Conservation (phyloP, 2,797 vertebrate species). For the Limosa lapponica region DNA sequence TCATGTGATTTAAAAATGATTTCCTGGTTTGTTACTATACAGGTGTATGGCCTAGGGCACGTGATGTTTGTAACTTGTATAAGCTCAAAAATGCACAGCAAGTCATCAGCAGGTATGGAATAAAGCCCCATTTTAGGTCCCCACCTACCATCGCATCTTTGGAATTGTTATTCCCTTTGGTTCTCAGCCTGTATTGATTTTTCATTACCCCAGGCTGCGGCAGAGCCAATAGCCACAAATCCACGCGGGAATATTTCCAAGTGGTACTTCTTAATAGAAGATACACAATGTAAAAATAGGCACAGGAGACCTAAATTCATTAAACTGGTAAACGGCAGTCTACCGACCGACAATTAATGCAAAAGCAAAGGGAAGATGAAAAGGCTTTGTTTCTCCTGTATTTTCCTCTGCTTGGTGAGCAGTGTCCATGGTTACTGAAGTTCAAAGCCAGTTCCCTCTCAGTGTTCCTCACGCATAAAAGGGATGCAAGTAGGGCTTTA, state of each 20-base stretch:
- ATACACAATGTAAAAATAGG: rapidly evolving
- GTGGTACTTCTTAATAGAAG: neutral
- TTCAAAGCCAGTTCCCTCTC: neutral
- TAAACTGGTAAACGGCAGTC: neutral
- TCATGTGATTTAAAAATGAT: neutral
- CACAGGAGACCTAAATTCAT: neutral
- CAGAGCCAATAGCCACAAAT: neutral
- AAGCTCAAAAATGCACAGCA: neutral
- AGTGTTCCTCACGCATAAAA: neutral
- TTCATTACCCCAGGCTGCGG: neutral
- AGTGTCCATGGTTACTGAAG: neutral
- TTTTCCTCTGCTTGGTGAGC: neutral
- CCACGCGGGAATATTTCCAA: neutral
- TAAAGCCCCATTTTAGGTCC: neutral
- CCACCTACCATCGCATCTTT: neutral
- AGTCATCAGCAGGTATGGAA: neutral
- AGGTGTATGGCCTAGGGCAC: neutral
- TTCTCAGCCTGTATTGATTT: neutral
- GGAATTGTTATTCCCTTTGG: neutral
- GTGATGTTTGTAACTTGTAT: neutral
- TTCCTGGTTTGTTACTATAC: neutral
- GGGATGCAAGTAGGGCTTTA: neutral
- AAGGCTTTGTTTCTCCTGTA: neutral
- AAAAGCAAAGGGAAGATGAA: neutral
- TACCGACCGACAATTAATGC: neutral